These are phyloP conservation scores for Lycaon pictus DNA, from an alignment of 2,113 vertebrate genomes.

Conservation along the genomic window DNA sequence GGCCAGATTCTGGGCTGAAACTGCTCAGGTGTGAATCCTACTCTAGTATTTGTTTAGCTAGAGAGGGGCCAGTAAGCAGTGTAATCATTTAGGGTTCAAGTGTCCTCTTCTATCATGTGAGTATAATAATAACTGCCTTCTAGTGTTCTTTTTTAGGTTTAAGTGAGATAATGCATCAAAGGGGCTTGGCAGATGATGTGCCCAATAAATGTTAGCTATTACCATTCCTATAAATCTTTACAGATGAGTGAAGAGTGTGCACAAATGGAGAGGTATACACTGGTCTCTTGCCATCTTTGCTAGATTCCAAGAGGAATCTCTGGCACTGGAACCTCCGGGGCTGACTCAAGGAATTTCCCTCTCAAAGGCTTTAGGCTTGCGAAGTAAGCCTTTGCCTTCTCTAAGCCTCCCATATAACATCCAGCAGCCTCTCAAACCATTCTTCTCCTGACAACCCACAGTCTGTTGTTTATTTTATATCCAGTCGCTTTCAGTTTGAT, in stretches of 20 bases:
- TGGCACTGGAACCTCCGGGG: background rate
- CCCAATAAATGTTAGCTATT: background rate
- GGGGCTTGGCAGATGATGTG: background rate
- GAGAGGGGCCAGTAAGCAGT: background rate
- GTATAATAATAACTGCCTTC: background rate
- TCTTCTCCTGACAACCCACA: background rate
- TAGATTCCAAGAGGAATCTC: background rate
- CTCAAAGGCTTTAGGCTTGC: accelerated
- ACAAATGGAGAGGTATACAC: background rate
- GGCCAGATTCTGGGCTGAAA: too few species aligned
- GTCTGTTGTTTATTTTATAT: background rate
- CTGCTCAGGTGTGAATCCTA: background rate
- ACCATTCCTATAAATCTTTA: background rate
- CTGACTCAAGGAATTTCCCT: background rate
- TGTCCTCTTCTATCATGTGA: background rate
- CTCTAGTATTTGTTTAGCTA: background rate
- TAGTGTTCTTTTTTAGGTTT: background rate
- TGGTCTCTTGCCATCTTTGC: background rate
- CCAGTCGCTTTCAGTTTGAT: background rate
- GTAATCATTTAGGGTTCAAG: background rate
- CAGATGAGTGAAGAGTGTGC: background rate
- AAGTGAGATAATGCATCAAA: background rate
- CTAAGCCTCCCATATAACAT: background rate
- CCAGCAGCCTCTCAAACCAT: background rate
- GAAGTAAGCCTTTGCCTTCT: background rate